Base-by-base conservation (phyloP, 2,113 vertebrate genomes). In the Poeciliopsis prolifica region DNA sequence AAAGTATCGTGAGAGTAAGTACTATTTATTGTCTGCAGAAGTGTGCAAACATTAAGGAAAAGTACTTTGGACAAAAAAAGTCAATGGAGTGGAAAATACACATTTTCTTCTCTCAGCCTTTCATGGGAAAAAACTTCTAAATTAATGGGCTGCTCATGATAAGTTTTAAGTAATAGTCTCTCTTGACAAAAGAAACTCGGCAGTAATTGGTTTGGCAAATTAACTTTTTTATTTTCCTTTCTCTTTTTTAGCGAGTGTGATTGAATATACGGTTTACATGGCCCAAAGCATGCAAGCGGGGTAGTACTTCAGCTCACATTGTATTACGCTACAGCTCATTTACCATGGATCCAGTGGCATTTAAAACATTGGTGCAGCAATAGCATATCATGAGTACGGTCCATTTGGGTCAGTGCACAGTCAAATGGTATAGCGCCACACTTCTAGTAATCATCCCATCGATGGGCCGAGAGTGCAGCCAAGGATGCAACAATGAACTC, bases 291-390 rank as follows among this genome's bases (percentile, higher is more conserved):
- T 40, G 63, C 40, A 79, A 76, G 29, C 48, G 30, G 74, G 80
- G 75, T 71, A 68, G 62, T 66, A 61, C 14, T 61, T 65, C 13
- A 67, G 26, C 24, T 72, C 44, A 0, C 68, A 66, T 76, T 81
- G 61, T 24, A 26, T 80, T 80, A 78, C 73, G 65, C 66, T 62
- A 24, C 67, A 80, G 79, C 77, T 85, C 76, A 85, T 85, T 86
- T 80, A 63, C 81, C 40, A 72, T 75, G 86, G 61, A 89, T 63
- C 89, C 83, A 71, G 72, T 90, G 88, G 86, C 86, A 87, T 92
- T 89, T 87, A 85, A 85, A 90, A 81, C 65, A 63, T 26, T 40
- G 42, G 78, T 28, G 9, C 54, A 80, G 84, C 71, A 86, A 74
- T 68, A 31, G 63, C 22, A 65, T 82, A 75, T 82, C 77, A 86